Conservation (phyloP, 2,888 invertebrate species). For the Chrysopilus asiliformis region DNA sequence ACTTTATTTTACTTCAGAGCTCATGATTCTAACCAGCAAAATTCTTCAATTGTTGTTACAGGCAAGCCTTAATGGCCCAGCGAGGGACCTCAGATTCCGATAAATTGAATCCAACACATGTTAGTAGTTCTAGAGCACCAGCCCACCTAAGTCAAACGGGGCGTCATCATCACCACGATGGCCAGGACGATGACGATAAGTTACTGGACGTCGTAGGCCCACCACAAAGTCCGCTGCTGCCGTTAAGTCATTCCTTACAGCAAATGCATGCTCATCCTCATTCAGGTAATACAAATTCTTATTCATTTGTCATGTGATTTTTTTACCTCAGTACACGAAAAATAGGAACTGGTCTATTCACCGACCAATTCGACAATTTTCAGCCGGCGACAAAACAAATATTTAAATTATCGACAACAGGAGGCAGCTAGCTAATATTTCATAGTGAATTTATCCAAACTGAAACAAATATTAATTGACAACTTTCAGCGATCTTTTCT, state of each 20-base stretch:
- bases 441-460: too few relatives aligned
- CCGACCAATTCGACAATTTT: too few relatives aligned
- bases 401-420: too few relatives aligned
- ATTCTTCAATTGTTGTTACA: constrained; percentile 40
- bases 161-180: constrained; percentile 31
- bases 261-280: constrained; percentile 38
- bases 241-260: constrained; percentile 38
- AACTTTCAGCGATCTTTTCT: too few relatives aligned
- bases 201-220: constrained; percentile 79
- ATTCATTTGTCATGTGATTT: constrained; percentile 7
- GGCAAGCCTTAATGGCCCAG: constrained; percentile 50
- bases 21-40: constrained; percentile 26
- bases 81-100: constrained; percentile 37
- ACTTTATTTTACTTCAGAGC: background rate
- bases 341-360: too few relatives aligned
- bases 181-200: constrained; percentile 68
- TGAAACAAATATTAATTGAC: background rate
- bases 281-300: constrained; percentile 28
- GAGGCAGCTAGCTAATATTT: too few relatives aligned
- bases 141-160: constrained; percentile 34
- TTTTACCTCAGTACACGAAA: too few relatives aligned
- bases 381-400: too few relatives aligned
- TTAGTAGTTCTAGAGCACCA: constrained; percentile 37
- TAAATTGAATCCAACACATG: constrained; percentile 42
- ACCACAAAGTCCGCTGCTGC: constrained; percentile 64